Base-by-base conservation (phyloP, 2,113 vertebrate genomes). In the Myrmecophaga tridactyla region DNA sequence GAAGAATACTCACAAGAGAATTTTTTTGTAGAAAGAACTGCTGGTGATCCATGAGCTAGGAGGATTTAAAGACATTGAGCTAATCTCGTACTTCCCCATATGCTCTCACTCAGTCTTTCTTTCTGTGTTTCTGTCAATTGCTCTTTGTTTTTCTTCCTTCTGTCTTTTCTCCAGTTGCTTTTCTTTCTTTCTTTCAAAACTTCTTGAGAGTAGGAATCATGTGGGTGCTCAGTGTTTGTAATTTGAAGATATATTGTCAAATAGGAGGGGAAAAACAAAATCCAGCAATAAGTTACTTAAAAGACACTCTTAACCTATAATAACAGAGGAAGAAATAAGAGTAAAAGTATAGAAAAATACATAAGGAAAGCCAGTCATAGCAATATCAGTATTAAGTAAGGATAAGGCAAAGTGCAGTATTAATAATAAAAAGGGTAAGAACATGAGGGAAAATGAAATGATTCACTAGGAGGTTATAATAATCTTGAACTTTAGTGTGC, bases 401-500 rank as follows among this genome's bases (percentile, higher is more conserved):
- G 15, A 81, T 2, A 27, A 36, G 39, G 6, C 21, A 21, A 4
- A 25, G 27, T 9, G 8, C 0, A 6, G 63, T 25, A 23, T 6
- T 65, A 8, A 18, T 29, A 58, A 53, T 9, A 25, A 63, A 34
- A 34, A 65, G 41, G 1, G 10, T 43, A 12, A 29, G 36, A 31
- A 29, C 21, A 1, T 0, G 10, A 78, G 25, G 36, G 20, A 7
- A n/a, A 36, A 3, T 4, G 41, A 31, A 31, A 29, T 4, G 3
- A 0, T 23, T 78, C 3, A 4, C 46, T 14, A 15, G 31, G 17
- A 8, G 5, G 10, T 23, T 51, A 15, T 3, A 65, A 25, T 4
- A 17, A 6, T 9, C 4, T 31, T n/a, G 48, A 31, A 1, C 7
- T 51, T n/a, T 15, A 0, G 0, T 0, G 1, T 20, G 15, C 88